These are phyloP conservation scores for Drosophila merina DNA, from an alignment of 2,888 invertebrate species.

Conservation along the genomic window DNA sequence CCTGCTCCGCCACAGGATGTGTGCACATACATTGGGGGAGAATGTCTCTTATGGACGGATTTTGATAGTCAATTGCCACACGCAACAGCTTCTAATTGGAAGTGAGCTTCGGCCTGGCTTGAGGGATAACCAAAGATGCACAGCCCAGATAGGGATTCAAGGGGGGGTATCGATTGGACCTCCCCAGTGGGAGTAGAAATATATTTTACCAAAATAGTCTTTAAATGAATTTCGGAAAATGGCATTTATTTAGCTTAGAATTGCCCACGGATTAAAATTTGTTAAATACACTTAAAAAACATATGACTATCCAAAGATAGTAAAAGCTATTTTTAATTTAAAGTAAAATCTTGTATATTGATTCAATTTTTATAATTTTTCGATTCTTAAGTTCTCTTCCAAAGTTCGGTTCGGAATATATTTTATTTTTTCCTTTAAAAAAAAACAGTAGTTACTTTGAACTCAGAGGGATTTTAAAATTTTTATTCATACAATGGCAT, in stretches of 20 bases:
- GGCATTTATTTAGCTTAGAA: conserved; percentile 10
- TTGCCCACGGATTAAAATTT: background rate
- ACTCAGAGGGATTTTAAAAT: too few relatives aligned
- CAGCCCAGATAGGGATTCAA: conserved; percentile 27
- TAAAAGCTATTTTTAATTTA: too few relatives aligned
- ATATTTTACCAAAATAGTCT: background rate
- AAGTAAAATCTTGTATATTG: too few relatives aligned
- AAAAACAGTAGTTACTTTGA: too few relatives aligned
- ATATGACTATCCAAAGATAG: too few relatives aligned
- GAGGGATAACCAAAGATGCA: conserved; percentile 31
- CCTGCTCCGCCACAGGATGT: conserved; percentile 4
- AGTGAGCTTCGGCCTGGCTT: conserved; percentile 41
- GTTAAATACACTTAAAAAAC: too few relatives aligned
- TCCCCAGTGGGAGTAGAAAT: conserved; percentile 11
- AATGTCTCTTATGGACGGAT: conserved; percentile 61
- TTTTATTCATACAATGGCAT: too few relatives aligned
- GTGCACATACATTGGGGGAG: conserved; percentile 27
- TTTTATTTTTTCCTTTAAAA: too few relatives aligned
- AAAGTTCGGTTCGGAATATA: too few relatives aligned
- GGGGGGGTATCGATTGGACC: conserved; percentile 48
- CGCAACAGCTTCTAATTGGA: conserved; percentile 74
- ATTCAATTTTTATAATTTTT: too few relatives aligned
- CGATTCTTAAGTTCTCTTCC: too few relatives aligned
- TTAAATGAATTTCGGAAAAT: conserved; percentile 1
- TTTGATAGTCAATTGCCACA: conserved; percentile 72